Base-by-base conservation (phyloP, 2,797 vertebrate genomes). In the Platyrinchus mystaceus region DNA sequence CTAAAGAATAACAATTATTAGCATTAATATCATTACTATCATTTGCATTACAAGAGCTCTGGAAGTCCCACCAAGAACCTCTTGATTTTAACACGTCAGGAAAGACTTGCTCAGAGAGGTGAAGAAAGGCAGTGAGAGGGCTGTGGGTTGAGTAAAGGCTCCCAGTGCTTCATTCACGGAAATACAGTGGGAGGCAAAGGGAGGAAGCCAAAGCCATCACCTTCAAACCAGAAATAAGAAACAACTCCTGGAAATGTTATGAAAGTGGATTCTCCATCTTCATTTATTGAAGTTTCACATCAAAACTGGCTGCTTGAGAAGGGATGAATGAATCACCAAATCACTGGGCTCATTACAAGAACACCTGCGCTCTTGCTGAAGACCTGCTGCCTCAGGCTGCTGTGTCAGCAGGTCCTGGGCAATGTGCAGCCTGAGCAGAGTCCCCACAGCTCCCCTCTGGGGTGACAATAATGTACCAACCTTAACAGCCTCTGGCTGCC, bases 181-280 rank as follows among this genome's bases (percentile, higher is more conserved):
- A 90, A 81, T 37, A 39, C 7, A 84, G 84, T 10, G 37, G 56
- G 44, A 82, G 89, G 44, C n/a, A 77, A 82, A 84, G 53, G 20
- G 34, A 87, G 5, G 60, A 87, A 89, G 52, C 71, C 59, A 67
- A 85, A 95, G 75, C 37, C 44, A 46, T 36, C 84, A 58, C 68
- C 86, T 95, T 95, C 88, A 94, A 92, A 95, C 46, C 9, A 85
- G 87, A 92, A 89, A 87, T 34, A 78, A 68, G 82, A 91, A 95
- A 66, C 28, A 89, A 24, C 43, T 64, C 68, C 62, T 81, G 50
- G 53, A 89, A 92, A 50, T 12, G 20, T 36, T 78, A 89, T 36
- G 74, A 34, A 85, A 85, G 84, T 53, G 58, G 71, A 89, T 89
- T 83, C 79, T 93, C 91, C 59, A 46, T 68, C 84, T 90, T 77